Evolutionary conservation across 2,888 invertebrate genomes (phyloP).

Genomic region (Amiota minor): DNA sequence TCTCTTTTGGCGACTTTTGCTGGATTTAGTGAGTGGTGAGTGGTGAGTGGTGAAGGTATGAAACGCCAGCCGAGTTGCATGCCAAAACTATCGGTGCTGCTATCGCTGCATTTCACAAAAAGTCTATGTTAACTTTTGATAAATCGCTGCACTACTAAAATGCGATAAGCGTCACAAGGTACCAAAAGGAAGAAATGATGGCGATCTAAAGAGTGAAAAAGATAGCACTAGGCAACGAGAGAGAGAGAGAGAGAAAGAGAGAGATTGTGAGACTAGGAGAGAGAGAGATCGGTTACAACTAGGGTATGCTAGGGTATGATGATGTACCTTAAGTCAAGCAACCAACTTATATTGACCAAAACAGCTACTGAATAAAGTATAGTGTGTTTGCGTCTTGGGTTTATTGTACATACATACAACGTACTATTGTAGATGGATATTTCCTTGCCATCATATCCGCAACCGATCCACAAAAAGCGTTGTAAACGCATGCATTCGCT

Average conservation of each 20-base stretch:
- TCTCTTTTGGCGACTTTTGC: conserved; percentile 2
- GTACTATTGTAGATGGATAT: no score
- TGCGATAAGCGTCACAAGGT: conserved; percentile 63
- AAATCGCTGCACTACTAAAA: conserved; percentile 71
- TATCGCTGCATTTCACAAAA: conserved; percentile 47
- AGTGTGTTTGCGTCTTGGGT: neutral
- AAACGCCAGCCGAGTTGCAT: conserved; percentile 3
- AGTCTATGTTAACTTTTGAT: conserved; percentile 72
- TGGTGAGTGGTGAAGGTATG: neutral
- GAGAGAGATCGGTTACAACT: neutral
- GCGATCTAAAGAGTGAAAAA: neutral
- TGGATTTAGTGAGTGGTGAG: conserved; percentile 31
- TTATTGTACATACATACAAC: neutral
- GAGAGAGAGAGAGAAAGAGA: no score
- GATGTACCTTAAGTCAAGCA: neutral
- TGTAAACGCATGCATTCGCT: conserved; percentile 60
- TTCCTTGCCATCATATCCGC: neutral
- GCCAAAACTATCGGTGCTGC: conserved; percentile 36
- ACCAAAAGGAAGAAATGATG: neutral
- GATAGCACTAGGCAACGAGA: neutral
- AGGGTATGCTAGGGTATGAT: no score
- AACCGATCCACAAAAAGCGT: conserved; percentile 34
- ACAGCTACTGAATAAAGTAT: conserved; percentile 14
- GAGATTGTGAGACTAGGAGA: no score
- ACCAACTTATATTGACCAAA: neutral